A percentile compares a stretch with the other conserved stretches of the same genome.
Conservation (phyloP, 2,888 invertebrate species). For the Vannuccia rotundouncinata region DNA sequence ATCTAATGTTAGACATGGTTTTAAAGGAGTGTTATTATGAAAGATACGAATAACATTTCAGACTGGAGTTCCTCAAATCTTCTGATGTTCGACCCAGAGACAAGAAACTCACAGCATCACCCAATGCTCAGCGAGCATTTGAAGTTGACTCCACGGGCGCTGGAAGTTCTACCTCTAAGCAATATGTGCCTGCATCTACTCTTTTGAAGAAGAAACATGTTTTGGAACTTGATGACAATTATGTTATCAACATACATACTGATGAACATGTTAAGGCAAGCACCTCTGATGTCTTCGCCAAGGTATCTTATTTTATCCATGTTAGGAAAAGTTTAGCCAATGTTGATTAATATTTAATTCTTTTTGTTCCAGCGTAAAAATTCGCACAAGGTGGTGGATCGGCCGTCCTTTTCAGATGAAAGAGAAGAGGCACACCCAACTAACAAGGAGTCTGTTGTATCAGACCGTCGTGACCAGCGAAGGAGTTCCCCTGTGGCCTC, state of each 20-base stretch:
- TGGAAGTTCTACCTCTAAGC: conserved; percentile 9
- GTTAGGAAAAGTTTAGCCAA: neutral
- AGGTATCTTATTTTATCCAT: neutral
- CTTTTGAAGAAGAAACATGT: conserved; percentile 3
- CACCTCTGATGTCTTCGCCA: neutral
- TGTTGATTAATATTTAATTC: too few species aligned
- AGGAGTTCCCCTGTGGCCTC: too few species aligned
- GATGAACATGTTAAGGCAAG: neutral
- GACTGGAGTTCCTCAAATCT: neutral
- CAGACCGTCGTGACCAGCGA: too few species aligned
- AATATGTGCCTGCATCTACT: neutral
- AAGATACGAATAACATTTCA: too few species aligned
- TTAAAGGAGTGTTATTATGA: too few species aligned
- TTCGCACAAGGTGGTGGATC: neutral
- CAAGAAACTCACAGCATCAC: neutral
- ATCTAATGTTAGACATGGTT: too few species aligned
- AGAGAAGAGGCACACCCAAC: too few species aligned
- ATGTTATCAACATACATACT: conserved; percentile 10
- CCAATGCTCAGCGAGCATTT: neutral
- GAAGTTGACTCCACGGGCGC: neutral
- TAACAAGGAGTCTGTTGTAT: too few species aligned
- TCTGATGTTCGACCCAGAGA: neutral
- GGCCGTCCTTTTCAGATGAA: neutral
- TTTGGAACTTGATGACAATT: neutral
- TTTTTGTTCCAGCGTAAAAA: neutral